Base-by-base conservation (phyloP, 1,140 invertebrate genomes). In the Aphidius gifuensis region DNA sequence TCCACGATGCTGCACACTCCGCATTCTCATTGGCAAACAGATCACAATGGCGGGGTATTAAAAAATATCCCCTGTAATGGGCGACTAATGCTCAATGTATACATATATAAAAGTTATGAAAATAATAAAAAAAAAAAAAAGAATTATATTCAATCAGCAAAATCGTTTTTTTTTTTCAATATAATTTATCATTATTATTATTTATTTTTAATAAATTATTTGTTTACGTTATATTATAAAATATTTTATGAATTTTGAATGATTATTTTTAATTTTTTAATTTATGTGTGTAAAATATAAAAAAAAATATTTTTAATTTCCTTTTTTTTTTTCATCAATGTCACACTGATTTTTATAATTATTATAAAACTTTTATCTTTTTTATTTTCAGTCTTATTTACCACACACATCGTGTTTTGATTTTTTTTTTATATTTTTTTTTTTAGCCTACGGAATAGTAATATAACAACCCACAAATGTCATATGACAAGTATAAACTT, bases 11-110 rank as follows among this genome's bases (percentile, higher is more conserved):
- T 66, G 68, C 65, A 66, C 64, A 68, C 60, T 65, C 64, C 55
- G 64, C 65, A 69, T 68, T 71, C 68, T 68, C 69, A 68, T 68
- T 65, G 66, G 66, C 67, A 72, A 69, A 72, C 71, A 72, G 42
- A 65, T 66, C 57, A 66, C 66, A 68, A 67, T 68, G 63, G 62
- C 44, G 50, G 55, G 62, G 66, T 68, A 70, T 69, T 71, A 72
- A 68, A 69, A 68, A 66, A 49, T 67, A 67, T 69, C 63, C 63
- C 62, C 67, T 61, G 50, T 70, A 66, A 61, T 60, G 51, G 55
- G 48, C 38, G 51, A 55, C n/a, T 61, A 53, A 43, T 56, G 38
- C 51, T 48, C 44, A 11, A 39, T 54, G 51, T 54, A 39, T 54
- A 16, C 9, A n/a, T 9, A 8, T 51, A 23, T 8, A 16, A 5